A percentile compares a stretch with the other conserved stretches of the same genome.
Conservation (phyloP, 2,888 invertebrate species). For the Euclidia mi region DNA sequence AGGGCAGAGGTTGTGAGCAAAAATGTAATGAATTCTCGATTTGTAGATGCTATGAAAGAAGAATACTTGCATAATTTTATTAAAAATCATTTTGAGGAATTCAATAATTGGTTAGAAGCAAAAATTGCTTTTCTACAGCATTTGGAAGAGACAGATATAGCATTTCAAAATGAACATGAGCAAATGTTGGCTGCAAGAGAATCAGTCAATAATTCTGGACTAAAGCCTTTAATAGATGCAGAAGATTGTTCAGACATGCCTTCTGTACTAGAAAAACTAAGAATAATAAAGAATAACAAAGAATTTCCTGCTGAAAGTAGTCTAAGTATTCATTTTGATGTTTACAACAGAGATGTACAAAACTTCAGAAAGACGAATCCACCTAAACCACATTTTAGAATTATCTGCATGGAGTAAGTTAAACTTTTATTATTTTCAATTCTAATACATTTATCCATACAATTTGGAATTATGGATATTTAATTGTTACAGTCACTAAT, state of each 20-base stretch:
- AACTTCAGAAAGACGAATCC: slow-evolving; percentile 78
- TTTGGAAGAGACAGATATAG: slow-evolving; percentile 65
- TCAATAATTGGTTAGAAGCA: slow-evolving; percentile 74
- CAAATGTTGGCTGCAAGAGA: slow-evolving; percentile 30
- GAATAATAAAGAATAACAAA: slow-evolving; percentile 70
- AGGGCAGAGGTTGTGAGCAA: slow-evolving; percentile 68
- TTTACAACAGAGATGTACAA: slow-evolving; percentile 81
- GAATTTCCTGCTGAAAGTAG: slow-evolving; percentile 51
- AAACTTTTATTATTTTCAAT: slow-evolving; percentile 1
- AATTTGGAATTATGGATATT: no score
- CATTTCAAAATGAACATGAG: slow-evolving; percentile 54
- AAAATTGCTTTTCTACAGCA: slow-evolving; percentile 74
- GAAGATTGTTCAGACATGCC: slow-evolving; percentile 72
- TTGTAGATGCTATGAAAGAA: slow-evolving; percentile 63
- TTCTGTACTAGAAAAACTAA: slow-evolving; percentile 72
- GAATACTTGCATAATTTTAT: slow-evolving; percentile 72
- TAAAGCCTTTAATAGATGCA: slow-evolving; percentile 67
- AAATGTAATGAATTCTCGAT: slow-evolving; percentile 44
- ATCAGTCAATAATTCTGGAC: slow-evolving; percentile 40
- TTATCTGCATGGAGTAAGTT: slow-evolving; percentile 83
- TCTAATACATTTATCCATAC: no score
- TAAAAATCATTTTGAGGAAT: slow-evolving; percentile 60
- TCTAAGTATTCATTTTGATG: slow-evolving; percentile 78
- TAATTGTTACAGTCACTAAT: no score
- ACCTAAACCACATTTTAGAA: slow-evolving; percentile 81